Base-by-base conservation (phyloP, 2,888 invertebrate genomes). In the Agrypnus murinus region DNA sequence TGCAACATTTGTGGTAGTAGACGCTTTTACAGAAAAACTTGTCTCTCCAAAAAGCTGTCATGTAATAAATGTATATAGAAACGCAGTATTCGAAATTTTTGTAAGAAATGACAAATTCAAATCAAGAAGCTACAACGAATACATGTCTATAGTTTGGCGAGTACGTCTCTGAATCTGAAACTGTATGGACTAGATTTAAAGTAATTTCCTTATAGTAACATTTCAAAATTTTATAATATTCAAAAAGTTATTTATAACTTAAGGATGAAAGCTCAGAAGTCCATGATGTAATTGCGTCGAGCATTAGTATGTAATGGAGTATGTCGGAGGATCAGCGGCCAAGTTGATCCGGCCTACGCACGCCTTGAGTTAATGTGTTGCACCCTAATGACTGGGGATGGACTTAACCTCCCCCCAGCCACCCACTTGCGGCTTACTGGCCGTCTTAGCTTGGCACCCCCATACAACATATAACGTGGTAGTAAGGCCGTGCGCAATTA, bases 271-370 rank as follows among this genome's bases (percentile, higher is more conserved):
- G 69, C 67, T 71, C 64, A 69, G 59, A 71, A 58, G 68, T 68
- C 71, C 68, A 68, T 68, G 68, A 74, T 75, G 74, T 75, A 75
- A 76, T 76, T 76, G 74, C 77, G 75, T 76, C 71, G 65, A 65
- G 79, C 82, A 83, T 83, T 83, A 83, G 83, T 83, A 83, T 83
- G 83, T 83, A 83, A 82, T 83, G 82, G 82, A 81, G 82, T 81
- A 83, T 80, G 81, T 82, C 80, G 77, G 77, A 79, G 81, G 81
- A 83, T 81, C 82, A 82, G 79, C 81, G 73, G 79, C 74, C 81
- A 78, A 81, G 78, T 82, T 83, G 82, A 83, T 83, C 83, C 82
- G 78, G 80, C 80, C 83, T 81, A 83, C 82, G 82, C 81, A 82
- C 83, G 83, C 82, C 82, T 83, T 81, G 80, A 82, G 81, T 83